Conservation (phyloP, 2,797 vertebrate genomes). For the Ceryle rudis region DNA sequence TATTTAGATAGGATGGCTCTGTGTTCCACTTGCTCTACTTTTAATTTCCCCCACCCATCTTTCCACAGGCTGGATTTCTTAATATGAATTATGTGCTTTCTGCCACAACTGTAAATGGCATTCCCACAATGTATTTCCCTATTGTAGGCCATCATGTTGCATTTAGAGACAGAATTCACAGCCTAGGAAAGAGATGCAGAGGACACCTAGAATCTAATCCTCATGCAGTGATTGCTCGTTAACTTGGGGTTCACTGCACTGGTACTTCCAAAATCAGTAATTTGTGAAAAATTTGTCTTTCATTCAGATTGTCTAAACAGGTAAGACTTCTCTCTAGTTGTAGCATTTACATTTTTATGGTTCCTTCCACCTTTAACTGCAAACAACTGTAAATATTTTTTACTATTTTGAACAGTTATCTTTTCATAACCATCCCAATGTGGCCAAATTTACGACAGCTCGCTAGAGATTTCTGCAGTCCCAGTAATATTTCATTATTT, state of each 20-base stretch:
- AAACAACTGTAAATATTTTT: not conserved
- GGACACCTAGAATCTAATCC: not conserved
- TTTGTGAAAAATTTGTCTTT: not conserved
- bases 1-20: not conserved
- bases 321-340: not conserved
- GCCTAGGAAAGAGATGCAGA: not conserved
- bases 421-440: not conserved
- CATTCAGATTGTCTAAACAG: not conserved
- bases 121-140: not conserved
- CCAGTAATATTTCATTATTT: not conserved
- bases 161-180: not conserved
- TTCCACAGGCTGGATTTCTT: not conserved
- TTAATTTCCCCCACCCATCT: not conserved
- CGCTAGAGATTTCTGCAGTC: not conserved
- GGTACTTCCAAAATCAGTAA: not conserved
- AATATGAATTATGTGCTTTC: not conserved
- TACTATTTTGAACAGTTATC: not conserved
- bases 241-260: not conserved
- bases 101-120: not conserved
- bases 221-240: accelerated
- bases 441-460: not conserved
- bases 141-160: not conserved
- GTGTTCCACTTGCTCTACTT: not conserved
- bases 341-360: not conserved
- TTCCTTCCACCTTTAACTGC: not conserved